Base-by-base conservation (phyloP, 1,140 invertebrate species). In the Stegodyphus dumicola region DNA sequence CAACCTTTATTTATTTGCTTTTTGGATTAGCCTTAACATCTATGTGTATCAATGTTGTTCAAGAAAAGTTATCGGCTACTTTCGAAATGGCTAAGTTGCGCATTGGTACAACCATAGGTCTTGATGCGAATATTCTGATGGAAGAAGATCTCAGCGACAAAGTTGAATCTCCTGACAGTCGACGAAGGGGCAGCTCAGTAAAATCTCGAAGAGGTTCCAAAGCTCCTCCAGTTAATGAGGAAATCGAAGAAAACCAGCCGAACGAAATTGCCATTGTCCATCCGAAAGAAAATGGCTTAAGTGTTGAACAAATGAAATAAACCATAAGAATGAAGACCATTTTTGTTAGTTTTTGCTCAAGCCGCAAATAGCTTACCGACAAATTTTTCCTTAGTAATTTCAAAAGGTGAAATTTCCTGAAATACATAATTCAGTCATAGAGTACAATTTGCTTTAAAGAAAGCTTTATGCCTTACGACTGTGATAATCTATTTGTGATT, bases 31-130 rank as follows among this genome's bases (percentile, higher is more conserved):
- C 98, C 0, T 91, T 99, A 9, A 98, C 97, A 54, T 97, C 96
- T 88, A 98, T 99, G 95, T 98, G 96, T 91, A 98, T 99, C 89
- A 98, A 98, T 89, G 96, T 98, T 51, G 96, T 98, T 66, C 97
- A 98, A 92, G 95, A 93, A 87, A 93, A 93, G 90, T 89, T 97
- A 10, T 95, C 94, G 17, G 94, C 95, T 89, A 95, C 95, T 1
- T 97, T 97, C 89, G 93, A 94, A 88, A 93, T 95, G 87, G 96
- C 96, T 1, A 96, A 95, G 89, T 93, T 94, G 51, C 96, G 96
- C 89, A 93, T 97, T 54, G 95, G 95, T 6, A 94, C 94, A n/a
- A 95, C 95, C 18, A 95, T 97, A 77, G 95, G 96, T 54, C 91
- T 96, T 33, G 93, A 93, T 85, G 92, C 96, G 5, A 92, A 93